phyloP scores from a whole-genome alignment of 2,888 invertebrate species.

The Megaustenia siamemsis region DNA sequence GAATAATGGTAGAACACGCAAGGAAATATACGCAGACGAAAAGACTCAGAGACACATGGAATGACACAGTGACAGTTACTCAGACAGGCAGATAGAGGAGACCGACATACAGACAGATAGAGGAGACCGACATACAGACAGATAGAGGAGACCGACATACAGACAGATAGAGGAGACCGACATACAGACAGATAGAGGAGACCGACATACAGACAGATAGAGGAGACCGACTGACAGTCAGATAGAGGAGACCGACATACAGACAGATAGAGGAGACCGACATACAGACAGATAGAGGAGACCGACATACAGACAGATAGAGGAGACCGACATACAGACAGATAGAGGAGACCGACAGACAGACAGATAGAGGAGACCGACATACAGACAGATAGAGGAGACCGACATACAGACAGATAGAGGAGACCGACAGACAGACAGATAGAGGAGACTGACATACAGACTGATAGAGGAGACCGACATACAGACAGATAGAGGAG shows the following conservation, averaged over 20 bases:
- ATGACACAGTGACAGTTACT: background rate
- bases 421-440: background rate
- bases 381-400: background rate
- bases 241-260: too few species aligned
- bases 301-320: background rate
- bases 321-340: too few species aligned
- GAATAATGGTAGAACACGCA: too few species aligned
- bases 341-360: too few species aligned
- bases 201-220: background rate
- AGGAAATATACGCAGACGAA: background rate
- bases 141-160: background rate
- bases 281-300: too few species aligned
- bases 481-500: constrained; percentile 5
- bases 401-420: background rate
- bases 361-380: constrained; percentile 9
- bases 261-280: too few species aligned
- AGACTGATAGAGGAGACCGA: too few species aligned
- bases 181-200: background rate
- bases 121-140: background rate
- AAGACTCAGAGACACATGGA: background rate
- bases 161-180: background rate
- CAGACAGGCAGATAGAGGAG: background rate
- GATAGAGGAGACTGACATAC: too few species aligned
- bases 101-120: background rate
- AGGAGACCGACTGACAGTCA: background rate